Base-by-base conservation (phyloP, 2,888 invertebrate species). In the Spilarctia lutea region DNA sequence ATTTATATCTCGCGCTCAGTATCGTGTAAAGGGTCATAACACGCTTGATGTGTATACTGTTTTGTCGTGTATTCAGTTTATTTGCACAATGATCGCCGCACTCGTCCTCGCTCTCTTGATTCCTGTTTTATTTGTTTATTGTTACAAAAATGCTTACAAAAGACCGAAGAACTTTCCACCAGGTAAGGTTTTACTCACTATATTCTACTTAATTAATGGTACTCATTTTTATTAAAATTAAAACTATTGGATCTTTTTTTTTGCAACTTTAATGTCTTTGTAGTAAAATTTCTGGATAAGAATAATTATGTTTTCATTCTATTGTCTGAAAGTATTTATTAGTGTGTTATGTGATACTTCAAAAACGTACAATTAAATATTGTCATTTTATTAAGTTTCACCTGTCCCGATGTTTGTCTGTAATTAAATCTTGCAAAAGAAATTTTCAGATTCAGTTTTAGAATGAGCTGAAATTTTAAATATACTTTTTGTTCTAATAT, bases 81-180 rank as follows among this genome's bases (percentile, higher is more conserved):
- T 56, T 30, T 68, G 20, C 71, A 88, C 65, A 75, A 94, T 92
- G 91, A 84, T 94, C 83, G 86, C 88, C 79, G 81, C 86, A 71
- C 8, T 91, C 74, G 80, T 94, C 84, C 85, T 91, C 52, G 89
- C 93, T 42, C 79, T 90, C 68, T 77, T 95, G 65, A 85, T 96
- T 71, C 80, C 93, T 16, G 73, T 80, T 30, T 75, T 92, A 48
- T 83, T 92, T 76, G 82, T 92, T 63, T 84, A 88, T 65, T 82
- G 89, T 33, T 92, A 93, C 78, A 88, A 94, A 77, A 94, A 94
- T 90, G 95, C 95, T 0, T 92, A 91, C 65, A 91, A 90, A 48
- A 94, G 91, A 82, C 96, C 96, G 0, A 85, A 90, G 2, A 96
- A 96, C 76, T 96, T 96, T 82, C 97, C 97, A 13, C 97, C 97